Conservation (phyloP, 2,888 invertebrate genomes). For the Limnephilus lunatus region DNA sequence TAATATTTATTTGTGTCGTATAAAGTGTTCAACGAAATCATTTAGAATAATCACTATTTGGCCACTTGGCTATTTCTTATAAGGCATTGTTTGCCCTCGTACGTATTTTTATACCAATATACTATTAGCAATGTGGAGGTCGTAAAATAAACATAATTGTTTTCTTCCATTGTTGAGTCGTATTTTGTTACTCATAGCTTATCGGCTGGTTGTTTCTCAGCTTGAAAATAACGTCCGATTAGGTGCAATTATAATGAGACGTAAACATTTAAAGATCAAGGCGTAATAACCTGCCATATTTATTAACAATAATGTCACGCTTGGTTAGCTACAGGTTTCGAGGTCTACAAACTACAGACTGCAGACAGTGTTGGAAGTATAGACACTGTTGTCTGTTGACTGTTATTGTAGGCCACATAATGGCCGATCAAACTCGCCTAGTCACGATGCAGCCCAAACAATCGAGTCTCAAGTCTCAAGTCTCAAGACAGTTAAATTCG, state of each 20-base stretch:
- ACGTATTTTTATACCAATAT: neutral
- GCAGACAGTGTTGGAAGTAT: neutral
- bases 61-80: neutral
- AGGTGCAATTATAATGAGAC: neutral
- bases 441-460: neutral
- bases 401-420: neutral
- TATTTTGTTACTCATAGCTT: neutral
- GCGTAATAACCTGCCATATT: neutral
- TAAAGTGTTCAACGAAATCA: neutral
- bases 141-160: conserved; percentile 18
- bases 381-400: neutral
- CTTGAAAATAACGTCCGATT: neutral
- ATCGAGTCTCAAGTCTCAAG: neutral
- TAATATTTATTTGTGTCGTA: neutral
- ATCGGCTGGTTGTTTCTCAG: neutral
- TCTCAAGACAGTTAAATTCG: neutral
- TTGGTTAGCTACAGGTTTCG: neutral
- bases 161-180: conserved; percentile 3
- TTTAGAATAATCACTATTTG: neutral
- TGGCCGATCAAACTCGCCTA: neutral
- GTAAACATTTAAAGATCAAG: neutral
- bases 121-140: neutral
- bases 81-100: conserved; percentile 4
- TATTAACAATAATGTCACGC: neutral
- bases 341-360: neutral